Conservation (phyloP, 2,797 vertebrate species). For the Mionectes olivaceus region DNA sequence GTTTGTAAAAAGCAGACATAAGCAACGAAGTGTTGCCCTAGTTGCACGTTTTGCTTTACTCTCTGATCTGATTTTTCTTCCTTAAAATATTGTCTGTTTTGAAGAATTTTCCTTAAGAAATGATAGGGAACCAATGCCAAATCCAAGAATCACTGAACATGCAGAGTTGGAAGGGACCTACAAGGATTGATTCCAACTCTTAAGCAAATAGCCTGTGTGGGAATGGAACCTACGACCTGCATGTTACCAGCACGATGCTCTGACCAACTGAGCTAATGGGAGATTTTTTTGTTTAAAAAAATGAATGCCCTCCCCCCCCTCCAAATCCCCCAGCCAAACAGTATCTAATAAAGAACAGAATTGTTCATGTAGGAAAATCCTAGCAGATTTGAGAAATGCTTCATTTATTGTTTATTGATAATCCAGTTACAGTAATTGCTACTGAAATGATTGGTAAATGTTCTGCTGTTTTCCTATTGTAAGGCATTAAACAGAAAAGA, state of each 20-base stretch:
- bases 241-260: neutral
- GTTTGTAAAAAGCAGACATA: neutral
- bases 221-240: neutral
- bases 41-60: neutral
- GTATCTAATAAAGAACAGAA: neutral
- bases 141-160: neutral
- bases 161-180: neutral
- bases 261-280: neutral
- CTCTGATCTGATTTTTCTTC: neutral
- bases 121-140: neutral
- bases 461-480: neutral
- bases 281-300: neutral
- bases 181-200: neutral
- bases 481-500: neutral
- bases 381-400: neutral
- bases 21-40: neutral
- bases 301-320: no score
- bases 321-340: neutral
- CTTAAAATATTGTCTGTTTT: neutral
- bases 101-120: neutral
- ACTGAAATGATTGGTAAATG: neutral
- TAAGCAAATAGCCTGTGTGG: neutral
- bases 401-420: neutral
- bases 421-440: conserved; percentile 14
- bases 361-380: neutral